Percentiles rank a stretch among this genome's conserved stretches.
Conservation (phyloP, 30 jellyfish, hydroid and myxozoan species). For the Pseudorhiza aurosa region DNA sequence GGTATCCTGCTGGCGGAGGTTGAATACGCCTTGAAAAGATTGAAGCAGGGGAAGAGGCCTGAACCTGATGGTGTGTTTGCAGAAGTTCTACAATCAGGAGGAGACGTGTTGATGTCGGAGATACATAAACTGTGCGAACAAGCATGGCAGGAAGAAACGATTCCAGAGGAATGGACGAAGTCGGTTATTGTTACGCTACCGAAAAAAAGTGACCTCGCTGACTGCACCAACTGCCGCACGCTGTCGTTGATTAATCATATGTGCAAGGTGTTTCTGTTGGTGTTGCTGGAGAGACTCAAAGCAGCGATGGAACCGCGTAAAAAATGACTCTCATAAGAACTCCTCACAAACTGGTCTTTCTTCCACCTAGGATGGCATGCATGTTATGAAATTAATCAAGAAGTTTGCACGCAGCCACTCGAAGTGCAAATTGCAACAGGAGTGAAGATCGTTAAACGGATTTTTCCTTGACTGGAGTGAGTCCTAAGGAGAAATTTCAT, state of each 20-base stretch:
- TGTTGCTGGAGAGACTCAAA: too few relatives aligned
- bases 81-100: constrained; percentile 6
- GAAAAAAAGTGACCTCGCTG: neutral
- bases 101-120: neutral
- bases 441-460: too few relatives aligned
- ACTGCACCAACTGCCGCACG: constrained; percentile 11
- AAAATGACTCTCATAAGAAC: too few relatives aligned
- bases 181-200: neutral
- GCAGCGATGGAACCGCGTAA: too few relatives aligned
- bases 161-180: constrained; percentile 1
- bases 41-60: constrained; percentile 13
- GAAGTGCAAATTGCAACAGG: too few relatives aligned
- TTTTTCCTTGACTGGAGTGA: too few relatives aligned
- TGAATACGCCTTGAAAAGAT: neutral
- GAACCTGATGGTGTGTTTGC: constrained; percentile 6
- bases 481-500: too few relatives aligned
- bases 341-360: too few relatives aligned
- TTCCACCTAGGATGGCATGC: too few relatives aligned
- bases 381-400: too few relatives aligned
- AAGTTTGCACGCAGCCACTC: too few relatives aligned
- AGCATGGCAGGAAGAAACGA: neutral
- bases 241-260: neutral
- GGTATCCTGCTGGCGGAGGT: neutral
- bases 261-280: too few relatives aligned
- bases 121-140: neutral